Evolutionary conservation across 2,888 invertebrate genomes (phyloP).

Genomic region (Tridacna gigas): DNA sequence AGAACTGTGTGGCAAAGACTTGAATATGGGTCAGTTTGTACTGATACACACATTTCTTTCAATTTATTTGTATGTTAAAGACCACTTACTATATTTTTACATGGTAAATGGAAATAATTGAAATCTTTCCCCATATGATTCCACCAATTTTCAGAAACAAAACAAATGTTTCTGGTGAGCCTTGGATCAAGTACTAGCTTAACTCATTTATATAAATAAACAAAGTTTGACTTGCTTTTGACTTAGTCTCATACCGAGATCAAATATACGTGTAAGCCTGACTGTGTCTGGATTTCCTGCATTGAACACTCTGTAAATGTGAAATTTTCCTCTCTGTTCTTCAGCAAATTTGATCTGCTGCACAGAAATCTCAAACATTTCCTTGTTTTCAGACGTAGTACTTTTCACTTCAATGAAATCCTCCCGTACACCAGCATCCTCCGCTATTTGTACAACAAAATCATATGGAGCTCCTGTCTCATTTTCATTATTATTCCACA

Average conservation of each 20-base stretch:
- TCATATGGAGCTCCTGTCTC: constrained; percentile 81
- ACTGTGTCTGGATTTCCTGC: constrained; percentile 76
- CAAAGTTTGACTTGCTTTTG: constrained; percentile 77
- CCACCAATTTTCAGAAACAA: too few species aligned
- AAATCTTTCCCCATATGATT: too few species aligned
- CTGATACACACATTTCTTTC: too few species aligned
- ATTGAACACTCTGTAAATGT: constrained; percentile 82
- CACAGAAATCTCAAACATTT: constrained; percentile 81
- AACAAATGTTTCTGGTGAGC: too few species aligned
- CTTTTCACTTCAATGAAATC: constrained; percentile 74
- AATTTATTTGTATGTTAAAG: too few species aligned
- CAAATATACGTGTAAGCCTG: constrained; percentile 75
- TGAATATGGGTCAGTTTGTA: too few species aligned
- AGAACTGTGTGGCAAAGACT: too few species aligned
- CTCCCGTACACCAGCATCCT: constrained; percentile 49
- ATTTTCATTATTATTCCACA: constrained; percentile 74
- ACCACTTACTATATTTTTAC: too few species aligned
- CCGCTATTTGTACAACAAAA: constrained; percentile 72
- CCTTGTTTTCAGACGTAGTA: constrained; percentile 76
- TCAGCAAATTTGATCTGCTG: constrained; percentile 80
- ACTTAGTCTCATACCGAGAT: constrained; percentile 75
- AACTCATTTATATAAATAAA: constrained; percentile 70
- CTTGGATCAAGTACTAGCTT: not conserved
- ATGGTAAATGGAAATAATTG: too few species aligned
- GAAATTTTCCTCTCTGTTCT: constrained; percentile 75